phyloP scores from a whole-genome alignment of 2,888 invertebrate genomes.

The Syrista parreyssii region DNA sequence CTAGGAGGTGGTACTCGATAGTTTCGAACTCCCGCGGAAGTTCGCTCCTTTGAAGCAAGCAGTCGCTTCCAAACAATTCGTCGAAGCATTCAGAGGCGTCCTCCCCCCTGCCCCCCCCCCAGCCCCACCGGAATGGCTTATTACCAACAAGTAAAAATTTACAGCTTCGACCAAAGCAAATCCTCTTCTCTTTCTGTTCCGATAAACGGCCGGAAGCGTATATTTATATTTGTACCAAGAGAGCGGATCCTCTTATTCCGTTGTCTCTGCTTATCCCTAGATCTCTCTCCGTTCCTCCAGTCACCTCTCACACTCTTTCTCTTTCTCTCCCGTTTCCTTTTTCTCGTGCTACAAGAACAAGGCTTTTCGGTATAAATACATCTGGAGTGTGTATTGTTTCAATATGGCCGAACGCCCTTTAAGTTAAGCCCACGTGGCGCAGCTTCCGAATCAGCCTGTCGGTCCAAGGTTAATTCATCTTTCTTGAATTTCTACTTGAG shows the following conservation, averaged over 20 bases:
- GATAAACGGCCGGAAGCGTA: conserved; percentile 16
- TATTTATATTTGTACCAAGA: conserved; percentile 36
- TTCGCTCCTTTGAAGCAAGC: neutral
- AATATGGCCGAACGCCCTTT: conserved; percentile 43
- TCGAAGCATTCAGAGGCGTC: neutral
- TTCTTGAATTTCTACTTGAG: conserved; percentile 14
- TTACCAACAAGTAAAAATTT: neutral
- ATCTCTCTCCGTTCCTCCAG: neutral
- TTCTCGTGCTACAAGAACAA: conserved; percentile 25
- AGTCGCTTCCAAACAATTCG: neutral
- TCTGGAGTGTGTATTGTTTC: conserved; percentile 44
- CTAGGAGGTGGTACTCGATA: neutral
- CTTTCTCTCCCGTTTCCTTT: neutral
- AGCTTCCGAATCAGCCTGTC: neutral
- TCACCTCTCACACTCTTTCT: conserved; percentile 4
- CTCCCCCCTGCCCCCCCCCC: too few species aligned
- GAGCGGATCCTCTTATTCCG: conserved; percentile 19
- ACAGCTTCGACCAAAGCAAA: neutral
- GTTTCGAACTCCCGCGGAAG: neutral
- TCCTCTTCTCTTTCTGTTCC: neutral
- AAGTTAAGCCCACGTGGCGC: neutral
- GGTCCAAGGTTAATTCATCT: neutral
- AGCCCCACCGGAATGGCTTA: neutral
- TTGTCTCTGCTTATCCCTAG: neutral
- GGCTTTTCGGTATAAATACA: conserved; percentile 41